Evolutionary conservation across 2,797 vertebrate genomes (phyloP).

Genomic region (Carcharodon carcharias): DNA sequence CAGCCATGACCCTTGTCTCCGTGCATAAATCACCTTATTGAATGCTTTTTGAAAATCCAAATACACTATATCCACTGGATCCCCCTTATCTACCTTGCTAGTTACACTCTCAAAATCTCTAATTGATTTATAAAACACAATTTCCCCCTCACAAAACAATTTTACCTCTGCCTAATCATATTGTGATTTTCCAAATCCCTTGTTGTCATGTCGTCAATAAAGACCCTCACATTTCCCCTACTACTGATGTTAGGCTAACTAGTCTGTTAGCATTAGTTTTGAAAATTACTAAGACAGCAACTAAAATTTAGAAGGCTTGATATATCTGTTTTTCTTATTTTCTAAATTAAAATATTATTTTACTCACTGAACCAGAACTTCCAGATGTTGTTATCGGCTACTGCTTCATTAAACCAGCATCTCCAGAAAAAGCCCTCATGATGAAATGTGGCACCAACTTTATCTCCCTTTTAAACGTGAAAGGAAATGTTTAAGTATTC

Average conservation of each 20-base stretch:
- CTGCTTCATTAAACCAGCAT: slow-evolving; percentile 67
- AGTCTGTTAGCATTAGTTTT: neutral
- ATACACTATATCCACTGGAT: neutral
- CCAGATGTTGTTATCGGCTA: slow-evolving; percentile 60
- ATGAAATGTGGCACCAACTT: slow-evolving; percentile 55
- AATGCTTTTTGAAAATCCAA: neutral
- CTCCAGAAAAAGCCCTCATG: slow-evolving; percentile 96
- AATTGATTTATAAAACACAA: neutral
- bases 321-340: neutral
- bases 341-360: slow-evolving; percentile 9
- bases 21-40: neutral
- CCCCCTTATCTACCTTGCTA: neutral
- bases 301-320: neutral
- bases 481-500: neutral
- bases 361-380: slow-evolving; percentile 90
- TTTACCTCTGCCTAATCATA: neutral
- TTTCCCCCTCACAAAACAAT: neutral
- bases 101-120: neutral
- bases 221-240: neutral
- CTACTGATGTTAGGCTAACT: neutral
- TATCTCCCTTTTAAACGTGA: slow-evolving; percentile 49
- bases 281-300: neutral
- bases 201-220: neutral
- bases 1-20: too few species aligned
- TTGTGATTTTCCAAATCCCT: neutral